Base-by-base conservation (phyloP, 1,140 invertebrate species). In the Propsilocerus akamusi region DNA sequence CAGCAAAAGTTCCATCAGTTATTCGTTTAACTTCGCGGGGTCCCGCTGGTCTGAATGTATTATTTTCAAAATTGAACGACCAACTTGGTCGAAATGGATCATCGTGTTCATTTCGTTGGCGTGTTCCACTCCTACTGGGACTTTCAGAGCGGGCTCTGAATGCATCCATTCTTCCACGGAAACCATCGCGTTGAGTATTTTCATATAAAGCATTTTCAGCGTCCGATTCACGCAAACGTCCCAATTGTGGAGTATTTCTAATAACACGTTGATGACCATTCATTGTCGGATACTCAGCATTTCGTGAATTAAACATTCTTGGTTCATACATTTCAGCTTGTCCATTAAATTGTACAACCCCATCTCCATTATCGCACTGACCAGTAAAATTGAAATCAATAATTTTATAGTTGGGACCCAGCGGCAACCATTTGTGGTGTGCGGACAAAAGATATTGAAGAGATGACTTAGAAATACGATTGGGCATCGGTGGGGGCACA, bases 351-450 rank as follows among this genome's bases (percentile, higher is more conserved):
- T 61, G 59, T 28, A 65, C 55, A 55, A 65, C 56, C 34, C 65
- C 63, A 48, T 65, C 61, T 10, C 7, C 6, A 12, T 25, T 10
- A 50, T 25, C n/a, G 12, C 8, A 53, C 0, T 59, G 55, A 41
- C 63, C 63, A 34, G 63, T 65, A 26, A 69, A 68, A 48, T 68
- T 67, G 20, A 74, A 72, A 61, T 75, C 72, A 28, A 74, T 71
- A n/a, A 73, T 71, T 55, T 72, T 68, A 57, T 72, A 73, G 51
- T 75, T 72, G 6, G 68, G 62, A 22, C 71, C 70, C 20, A 75
- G 51, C 0, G 73, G 73, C 34, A 75, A 54, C 72, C 72, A 74
- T 52, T 73, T 72, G 56, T 75, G 0, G 72, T 69, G 47, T 74
- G 55, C 5, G n/a, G n/a, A n/a, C n/a, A n/a, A n/a, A n/a, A 74